Evolutionary conservation across 2,797 vertebrate species (phyloP).

Genomic region (Siniperca scherzeri): DNA sequence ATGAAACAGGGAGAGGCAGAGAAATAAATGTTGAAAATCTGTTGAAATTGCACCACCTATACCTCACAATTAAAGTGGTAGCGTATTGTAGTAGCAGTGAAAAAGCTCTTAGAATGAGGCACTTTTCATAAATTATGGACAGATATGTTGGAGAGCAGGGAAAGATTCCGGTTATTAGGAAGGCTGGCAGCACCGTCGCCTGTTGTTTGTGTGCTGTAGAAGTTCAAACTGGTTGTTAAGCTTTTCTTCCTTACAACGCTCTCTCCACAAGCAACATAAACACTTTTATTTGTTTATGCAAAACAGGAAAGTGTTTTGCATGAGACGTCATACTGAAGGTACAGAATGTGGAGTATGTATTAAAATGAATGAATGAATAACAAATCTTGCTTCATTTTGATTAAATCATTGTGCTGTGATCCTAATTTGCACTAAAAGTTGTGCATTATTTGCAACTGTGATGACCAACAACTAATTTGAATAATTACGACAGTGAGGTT

Average conservation of each 20-base stretch:
- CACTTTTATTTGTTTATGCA: conserved; percentile 3
- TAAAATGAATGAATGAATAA: background rate
- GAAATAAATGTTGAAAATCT: background rate
- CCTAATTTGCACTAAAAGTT: background rate
- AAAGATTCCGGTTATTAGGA: conserved; percentile 39
- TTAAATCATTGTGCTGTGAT: background rate
- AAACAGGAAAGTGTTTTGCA: conserved; percentile 1
- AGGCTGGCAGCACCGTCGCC: background rate
- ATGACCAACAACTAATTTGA: background rate
- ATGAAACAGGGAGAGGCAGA: background rate
- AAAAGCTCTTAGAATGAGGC: conserved; percentile 29
- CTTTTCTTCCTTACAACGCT: conserved; percentile 3
- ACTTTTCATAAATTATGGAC: conserved; percentile 38
- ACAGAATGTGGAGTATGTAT: background rate
- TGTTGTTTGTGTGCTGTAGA: conserved; percentile 11
- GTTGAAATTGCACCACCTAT: background rate
- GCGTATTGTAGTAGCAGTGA: background rate
- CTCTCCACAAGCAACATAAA: background rate
- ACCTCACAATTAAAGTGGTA: conserved; percentile 19
- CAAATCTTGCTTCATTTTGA: background rate
- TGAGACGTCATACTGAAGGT: background rate
- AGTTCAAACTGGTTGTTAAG: conserved; percentile 2
- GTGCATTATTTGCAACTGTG: background rate
- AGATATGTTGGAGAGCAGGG: conserved; percentile 9
- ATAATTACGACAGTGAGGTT: background rate